Base-by-base conservation (phyloP, 2,888 invertebrate species). In the Hipparchia sbordonii region DNA sequence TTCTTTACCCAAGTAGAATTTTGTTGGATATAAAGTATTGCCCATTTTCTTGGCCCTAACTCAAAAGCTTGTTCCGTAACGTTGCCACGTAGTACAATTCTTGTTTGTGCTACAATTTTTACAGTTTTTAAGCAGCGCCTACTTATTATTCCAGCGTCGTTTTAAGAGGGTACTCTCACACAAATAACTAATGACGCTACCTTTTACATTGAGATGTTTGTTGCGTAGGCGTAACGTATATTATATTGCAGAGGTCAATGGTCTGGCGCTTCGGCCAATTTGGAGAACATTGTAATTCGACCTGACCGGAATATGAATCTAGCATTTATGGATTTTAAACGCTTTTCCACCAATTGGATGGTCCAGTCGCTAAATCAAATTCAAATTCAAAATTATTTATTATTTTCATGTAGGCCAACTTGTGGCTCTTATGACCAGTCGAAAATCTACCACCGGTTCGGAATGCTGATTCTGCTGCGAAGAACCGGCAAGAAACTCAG, bases 81-180 rank as follows among this genome's bases (percentile, higher is more conserved):
- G 13, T 62, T 9, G 46, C 46, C 62, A 62, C 62, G 62, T 62
- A 62, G 46, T 8, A 46, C 2, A 54, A 56, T n/a, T 46, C 13
- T 62, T 48, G 46, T 62, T 62, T 62, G 62, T 48, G 13, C 46
- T 62, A 46, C 8, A 62, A 46, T 62, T 48, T 62, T 62, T 62
- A 62, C 62, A 46, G 62, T 62, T 62, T 62, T 62, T 62, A 62
- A 62, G 12, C 62, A 62, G 48, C n/a, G 46, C 46, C 62, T 62
- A 62, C 62, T 62, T 62, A 12, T 46, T 62, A 62, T 62, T 62
- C 62, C 12, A 13, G 3, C 2, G 46, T 2, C 62, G 62, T 46
- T 13, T 13, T 62, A 62, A 62, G 62, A 62, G 62, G 62, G 62
- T 48, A 46, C 62, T 62, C 62, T 48, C 6, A 46, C 46, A 62